Conservation (phyloP, 2,113 vertebrate genomes). For the Esox niger region DNA sequence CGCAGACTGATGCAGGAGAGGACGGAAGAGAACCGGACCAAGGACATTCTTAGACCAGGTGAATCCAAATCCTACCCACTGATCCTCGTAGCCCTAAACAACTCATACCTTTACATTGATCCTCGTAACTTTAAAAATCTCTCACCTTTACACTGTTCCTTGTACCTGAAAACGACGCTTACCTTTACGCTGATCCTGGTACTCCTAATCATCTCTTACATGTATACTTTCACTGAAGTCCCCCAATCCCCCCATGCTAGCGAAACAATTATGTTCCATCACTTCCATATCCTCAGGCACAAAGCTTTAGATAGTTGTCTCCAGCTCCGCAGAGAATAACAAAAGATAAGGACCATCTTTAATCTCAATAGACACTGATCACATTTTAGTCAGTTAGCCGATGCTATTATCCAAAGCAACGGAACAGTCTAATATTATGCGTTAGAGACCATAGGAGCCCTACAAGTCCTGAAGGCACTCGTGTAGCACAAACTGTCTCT, state of each 20-base stretch:
- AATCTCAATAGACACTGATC: background rate
- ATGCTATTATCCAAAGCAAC: no score
- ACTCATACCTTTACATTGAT: no score
- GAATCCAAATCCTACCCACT: constrained; percentile 28
- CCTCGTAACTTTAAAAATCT: no score
- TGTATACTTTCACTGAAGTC: no score
- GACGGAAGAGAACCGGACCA: constrained; percentile 67
- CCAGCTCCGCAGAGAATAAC: background rate
- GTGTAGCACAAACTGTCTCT: background rate
- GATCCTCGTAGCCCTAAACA: no score
- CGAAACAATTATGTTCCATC: background rate
- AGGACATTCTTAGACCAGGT: constrained; percentile 69
- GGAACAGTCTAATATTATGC: no score
- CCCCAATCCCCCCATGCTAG: background rate
- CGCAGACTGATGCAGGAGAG: constrained; percentile 70
- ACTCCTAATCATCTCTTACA: no score
- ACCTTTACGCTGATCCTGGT: no score
- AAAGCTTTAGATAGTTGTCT: background rate
- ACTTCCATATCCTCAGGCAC: background rate
- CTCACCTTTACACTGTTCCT: no score
- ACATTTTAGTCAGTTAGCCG: no score
- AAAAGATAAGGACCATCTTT: background rate
- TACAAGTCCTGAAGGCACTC: background rate
- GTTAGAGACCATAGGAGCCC: background rate
- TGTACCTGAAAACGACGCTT: no score